Conservation (phyloP, 2,888 invertebrate species). For the Troglohyphantes excavatus region DNA sequence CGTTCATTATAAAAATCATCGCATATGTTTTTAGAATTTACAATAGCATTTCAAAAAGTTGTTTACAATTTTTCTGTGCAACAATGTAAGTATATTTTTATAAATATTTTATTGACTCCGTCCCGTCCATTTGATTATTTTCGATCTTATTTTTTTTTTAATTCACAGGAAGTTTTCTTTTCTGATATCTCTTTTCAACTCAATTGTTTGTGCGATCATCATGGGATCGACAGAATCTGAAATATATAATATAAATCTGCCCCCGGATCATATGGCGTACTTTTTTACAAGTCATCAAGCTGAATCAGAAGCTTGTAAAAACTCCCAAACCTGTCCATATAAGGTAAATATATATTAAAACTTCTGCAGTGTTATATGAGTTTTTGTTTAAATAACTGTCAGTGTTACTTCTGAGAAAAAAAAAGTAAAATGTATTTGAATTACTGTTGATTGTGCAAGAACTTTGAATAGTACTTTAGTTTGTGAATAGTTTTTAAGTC, state of each 20-base stretch:
- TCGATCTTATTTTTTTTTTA: background rate
- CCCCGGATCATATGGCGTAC: conserved; percentile 70
- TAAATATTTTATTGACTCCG: too few species aligned
- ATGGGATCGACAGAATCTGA: background rate
- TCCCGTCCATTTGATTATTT: background rate
- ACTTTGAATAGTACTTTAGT: too few species aligned
- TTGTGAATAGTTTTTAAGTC: too few species aligned
- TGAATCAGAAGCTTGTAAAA: conserved; percentile 52
- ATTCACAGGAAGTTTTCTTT: conserved; percentile 18
- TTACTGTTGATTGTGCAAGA: too few species aligned
- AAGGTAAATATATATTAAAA: conserved; percentile 61
- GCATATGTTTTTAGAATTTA: background rate
- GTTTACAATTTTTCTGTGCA: background rate
- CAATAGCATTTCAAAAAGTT: background rate
- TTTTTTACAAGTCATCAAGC: conserved; percentile 66
- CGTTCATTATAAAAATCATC: background rate
- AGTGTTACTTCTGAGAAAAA: too few species aligned
- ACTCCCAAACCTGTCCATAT: conserved; percentile 57
- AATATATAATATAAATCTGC: conserved; percentile 64
- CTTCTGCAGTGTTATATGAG: too few species aligned
- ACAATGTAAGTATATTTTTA: conserved; percentile 28
- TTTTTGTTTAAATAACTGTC: too few species aligned
- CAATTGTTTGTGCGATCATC: background rate
- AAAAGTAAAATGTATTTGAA: too few species aligned
- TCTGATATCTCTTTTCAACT: background rate